Evolutionary conservation across 2,888 invertebrate genomes (phyloP).

Genomic region (Griposia aprilina): DNA sequence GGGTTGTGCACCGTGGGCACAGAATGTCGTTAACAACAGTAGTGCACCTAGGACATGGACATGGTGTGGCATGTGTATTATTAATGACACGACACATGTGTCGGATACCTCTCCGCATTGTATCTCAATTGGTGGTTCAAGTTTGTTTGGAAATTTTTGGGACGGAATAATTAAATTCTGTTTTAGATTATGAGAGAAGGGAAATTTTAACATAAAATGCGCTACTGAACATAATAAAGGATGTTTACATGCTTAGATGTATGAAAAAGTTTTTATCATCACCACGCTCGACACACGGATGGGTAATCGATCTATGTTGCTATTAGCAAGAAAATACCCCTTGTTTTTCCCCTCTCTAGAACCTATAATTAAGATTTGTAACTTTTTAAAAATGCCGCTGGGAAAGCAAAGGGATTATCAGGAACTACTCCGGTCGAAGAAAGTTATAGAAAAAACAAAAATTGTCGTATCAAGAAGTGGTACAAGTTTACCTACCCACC

Average conservation of each 20-base stretch:
- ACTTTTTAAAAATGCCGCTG: background rate
- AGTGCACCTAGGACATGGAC: slow-evolving; percentile 72
- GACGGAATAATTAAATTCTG: slow-evolving; percentile 36
- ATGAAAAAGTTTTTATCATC: background rate
- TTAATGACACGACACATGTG: slow-evolving; percentile 70
- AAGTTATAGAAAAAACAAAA: background rate
- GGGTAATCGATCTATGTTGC: background rate
- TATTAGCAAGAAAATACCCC: background rate
- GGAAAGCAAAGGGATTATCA: background rate
- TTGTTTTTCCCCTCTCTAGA: background rate
- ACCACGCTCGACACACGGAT: background rate
- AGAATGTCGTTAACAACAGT: slow-evolving; percentile 78
- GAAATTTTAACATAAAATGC: slow-evolving; percentile 5
- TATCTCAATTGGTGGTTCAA: slow-evolving; percentile 39
- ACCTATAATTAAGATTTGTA: background rate
- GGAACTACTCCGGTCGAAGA: background rate
- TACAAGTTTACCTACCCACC: slow-evolving; percentile 4
- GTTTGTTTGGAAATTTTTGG: slow-evolving; percentile 32
- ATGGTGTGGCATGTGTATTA: slow-evolving; percentile 71
- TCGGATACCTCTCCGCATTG: slow-evolving; percentile 40
- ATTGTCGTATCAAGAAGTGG: slow-evolving; percentile 2
- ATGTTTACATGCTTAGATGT: background rate
- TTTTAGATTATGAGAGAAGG: slow-evolving; percentile 6
- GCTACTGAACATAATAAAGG: background rate
- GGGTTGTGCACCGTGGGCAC: slow-evolving; percentile 60